Evolutionary conservation across 2,888 invertebrate species (phyloP), one percentile per base, ranked within the genome.

Genomic region (Amphipyra tragopoginis): DNA sequence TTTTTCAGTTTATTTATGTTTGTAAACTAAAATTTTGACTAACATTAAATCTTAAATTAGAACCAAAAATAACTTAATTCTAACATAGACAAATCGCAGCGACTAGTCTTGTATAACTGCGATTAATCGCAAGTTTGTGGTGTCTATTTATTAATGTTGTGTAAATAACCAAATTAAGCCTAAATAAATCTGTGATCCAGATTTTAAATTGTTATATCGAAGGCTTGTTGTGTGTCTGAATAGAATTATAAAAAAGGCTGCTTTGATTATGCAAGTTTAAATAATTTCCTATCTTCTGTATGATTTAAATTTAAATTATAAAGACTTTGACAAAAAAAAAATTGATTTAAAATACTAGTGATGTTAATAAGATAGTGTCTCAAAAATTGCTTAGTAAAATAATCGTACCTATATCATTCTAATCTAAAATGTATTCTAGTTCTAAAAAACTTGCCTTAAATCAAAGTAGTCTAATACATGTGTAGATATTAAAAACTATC

Each of bases 21-120:
- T 52, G 61, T 78, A 79, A 78, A 78, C 68, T 77, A 60, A 63
- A 66, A 62, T 39, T 59, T 64, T 74, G 79, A 77, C 74, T 65
- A 40, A 51, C 4, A 64, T 59, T 34, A 36, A 36, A 36, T 36
- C 42, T 47, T 57, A 36, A 62, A 53, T 50, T 56, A 47, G 48
- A 59, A 74, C 64, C 61, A 75, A 71, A 66, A 66, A 66, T 59
- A 39, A 54, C 0, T 40, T 59, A 11, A 69, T 59, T 45, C 5
- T 57, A 43, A 38, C 26, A 14, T 36, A 52, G 51, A 59, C 48
- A 34, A 48, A 45, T 53, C 51, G 33, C 49, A 51, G 38, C 7
- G 51, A 52, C 48, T 65, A 54, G 38, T 65, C 48, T 42, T 15
- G 38, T 39, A 39, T 48, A 45, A 14, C 49, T 61, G 59, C 56